phyloP scores from a whole-genome alignment of 1,140 invertebrate species.

The Tribolium madens region DNA sequence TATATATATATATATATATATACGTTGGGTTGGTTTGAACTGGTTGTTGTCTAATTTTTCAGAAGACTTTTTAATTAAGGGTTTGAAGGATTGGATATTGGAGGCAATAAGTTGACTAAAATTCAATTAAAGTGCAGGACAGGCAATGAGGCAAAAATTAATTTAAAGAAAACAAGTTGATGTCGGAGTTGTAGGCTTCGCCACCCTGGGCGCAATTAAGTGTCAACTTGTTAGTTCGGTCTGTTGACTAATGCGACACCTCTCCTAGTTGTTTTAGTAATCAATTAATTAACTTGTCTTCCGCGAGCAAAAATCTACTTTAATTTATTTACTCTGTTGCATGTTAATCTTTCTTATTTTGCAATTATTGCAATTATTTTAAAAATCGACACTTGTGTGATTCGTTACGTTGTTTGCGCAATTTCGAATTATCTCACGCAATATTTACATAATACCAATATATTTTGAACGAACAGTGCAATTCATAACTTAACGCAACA shows the following conservation, averaged over 20 bases:
- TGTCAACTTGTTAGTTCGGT: slow-evolving; percentile 38
- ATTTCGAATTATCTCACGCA: slow-evolving; percentile 38
- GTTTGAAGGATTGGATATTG: slow-evolving; percentile 35
- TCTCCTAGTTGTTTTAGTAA: slow-evolving; percentile 36
- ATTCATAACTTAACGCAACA: slow-evolving; percentile 29
- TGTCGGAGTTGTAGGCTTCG: slow-evolving; percentile 32
- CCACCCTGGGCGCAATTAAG: slow-evolving; percentile 37
- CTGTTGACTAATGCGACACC: slow-evolving; percentile 38
- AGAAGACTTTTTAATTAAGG: slow-evolving; percentile 38
- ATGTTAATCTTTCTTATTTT: not conserved
- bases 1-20: too few species aligned
- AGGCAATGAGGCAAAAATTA: slow-evolving; percentile 37
- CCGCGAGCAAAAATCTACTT: slow-evolving; percentile 1
- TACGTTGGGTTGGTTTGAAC: slow-evolving; percentile 19
- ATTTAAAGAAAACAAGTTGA: slow-evolving; percentile 39
- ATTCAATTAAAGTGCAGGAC: slow-evolving; percentile 38
- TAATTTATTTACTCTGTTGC: slow-evolving; percentile 5
- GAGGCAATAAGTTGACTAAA: slow-evolving; percentile 37
- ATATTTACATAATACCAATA: slow-evolving; percentile 44
- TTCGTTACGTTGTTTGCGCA: slow-evolving; percentile 5
- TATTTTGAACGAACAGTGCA: slow-evolving; percentile 40
- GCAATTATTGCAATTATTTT: slow-evolving; percentile 7
- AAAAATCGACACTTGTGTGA: slow-evolving; percentile 26
- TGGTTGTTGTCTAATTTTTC: slow-evolving; percentile 35
- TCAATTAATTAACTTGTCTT: slow-evolving; percentile 39